A percentile compares a stretch with the other conserved stretches of the same genome.
These are phyloP conservation scores for Dolichoris vasculosae DNA, from an alignment of 1,140 invertebrate species.

Conservation along the genomic window DNA sequence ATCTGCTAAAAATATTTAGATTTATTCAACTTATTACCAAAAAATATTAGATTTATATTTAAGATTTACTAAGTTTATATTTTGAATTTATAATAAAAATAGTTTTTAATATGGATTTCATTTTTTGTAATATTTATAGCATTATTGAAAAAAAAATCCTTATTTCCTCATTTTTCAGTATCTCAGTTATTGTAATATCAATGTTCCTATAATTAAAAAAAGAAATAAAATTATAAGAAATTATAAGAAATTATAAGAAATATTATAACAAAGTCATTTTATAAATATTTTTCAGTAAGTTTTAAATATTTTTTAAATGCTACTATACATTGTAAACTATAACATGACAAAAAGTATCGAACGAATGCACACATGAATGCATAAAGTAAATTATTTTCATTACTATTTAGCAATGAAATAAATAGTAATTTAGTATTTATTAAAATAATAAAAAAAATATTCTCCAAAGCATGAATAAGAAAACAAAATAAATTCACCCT, in stretches of 20 bases:
- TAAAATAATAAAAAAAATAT: neutral
- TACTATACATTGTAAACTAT: slow-evolving; percentile 16
- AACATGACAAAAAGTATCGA: neutral
- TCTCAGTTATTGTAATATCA: slow-evolving; percentile 14
- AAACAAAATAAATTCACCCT: neutral
- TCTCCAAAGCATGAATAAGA: neutral
- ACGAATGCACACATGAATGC: neutral
- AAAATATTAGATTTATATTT: neutral
- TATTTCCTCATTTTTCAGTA: neutral
- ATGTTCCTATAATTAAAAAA: slow-evolving; percentile 36
- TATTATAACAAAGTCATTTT: neutral
- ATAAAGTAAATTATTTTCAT: neutral
- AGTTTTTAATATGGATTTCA: neutral
- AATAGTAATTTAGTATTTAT: neutral
- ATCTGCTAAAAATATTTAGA: neutral
- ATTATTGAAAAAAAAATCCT: neutral
- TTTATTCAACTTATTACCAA: slow-evolving; percentile 7
- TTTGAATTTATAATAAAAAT: neutral
- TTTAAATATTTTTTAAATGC: slow-evolving; percentile 22
- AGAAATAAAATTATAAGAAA: neutral
- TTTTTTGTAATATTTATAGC: neutral
- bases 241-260: neutral
- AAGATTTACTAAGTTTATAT: neutral
- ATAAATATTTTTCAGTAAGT: slow-evolving; percentile 5
- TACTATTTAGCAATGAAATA: neutral